Base-by-base conservation (phyloP, 2,113 vertebrate genomes). In the Meleagris gallopavo region DNA sequence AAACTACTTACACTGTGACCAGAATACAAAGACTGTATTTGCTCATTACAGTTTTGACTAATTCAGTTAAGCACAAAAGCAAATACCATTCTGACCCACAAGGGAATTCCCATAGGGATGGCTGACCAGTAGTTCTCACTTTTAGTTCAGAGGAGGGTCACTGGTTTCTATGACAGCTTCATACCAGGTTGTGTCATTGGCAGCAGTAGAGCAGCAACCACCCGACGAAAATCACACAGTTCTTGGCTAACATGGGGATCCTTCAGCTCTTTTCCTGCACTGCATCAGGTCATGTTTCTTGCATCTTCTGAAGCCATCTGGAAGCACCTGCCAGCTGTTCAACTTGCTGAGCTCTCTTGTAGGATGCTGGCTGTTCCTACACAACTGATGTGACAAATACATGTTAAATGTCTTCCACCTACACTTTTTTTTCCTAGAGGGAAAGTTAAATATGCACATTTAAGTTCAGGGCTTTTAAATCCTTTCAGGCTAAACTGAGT, bases 1-100 rank as follows among this genome's bases (percentile, higher is more conserved):
- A 94, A 95, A 95, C 50, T 71, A 64, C 78, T 95, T 83, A 70
- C 45, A 76, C 78, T 58, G 27, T 34, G 46, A 80, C 92, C 76
- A 91, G 65, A 93, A 92, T 71, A 67, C 83, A 94, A 85, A 88
- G 43, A 25, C 60, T 91, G 77, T 52, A 95, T 89, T 85, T 89
- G 27, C 24, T 88, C 41, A 66, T 52, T 74, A 62, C 12, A 52
- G 48, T 88, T 96, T 91, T 83, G 84, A 91, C 15, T n/a, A 74
- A 52, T 34, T 41, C n/a, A 40, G 41, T 85, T 60, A 77, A 89
- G 89, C n/a, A 80, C n/a, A 89, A 85, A 83, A 32, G 14, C 27
- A 87, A 83, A 80, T 29, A 58, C 13, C 3, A 0, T 73, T 89
- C 45, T 85, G 67, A 86, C 58, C 84, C 69, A 80, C 71, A 43